Percentiles rank a stretch among this genome's conserved stretches.
These are phyloP conservation scores for Lycodopsis pacificus DNA, from an alignment of 2,797 vertebrate genomes.

Conservation along the genomic window DNA sequence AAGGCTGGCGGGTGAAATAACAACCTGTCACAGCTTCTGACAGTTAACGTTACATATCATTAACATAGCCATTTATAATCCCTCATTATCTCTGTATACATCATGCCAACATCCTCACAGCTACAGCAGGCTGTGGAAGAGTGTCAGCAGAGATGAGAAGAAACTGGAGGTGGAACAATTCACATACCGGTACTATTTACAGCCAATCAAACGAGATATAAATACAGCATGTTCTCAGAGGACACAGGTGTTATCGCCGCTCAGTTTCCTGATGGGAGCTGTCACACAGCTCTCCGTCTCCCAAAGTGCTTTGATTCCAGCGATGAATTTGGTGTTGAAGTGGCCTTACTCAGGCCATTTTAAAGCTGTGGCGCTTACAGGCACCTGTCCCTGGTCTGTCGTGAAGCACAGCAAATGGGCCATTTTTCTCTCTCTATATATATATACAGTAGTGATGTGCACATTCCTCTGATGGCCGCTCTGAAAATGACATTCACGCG, in stretches of 20 bases:
- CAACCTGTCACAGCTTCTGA: neutral
- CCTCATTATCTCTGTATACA: constrained; percentile 7
- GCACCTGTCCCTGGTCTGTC: constrained; percentile 35
- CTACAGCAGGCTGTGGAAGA: neutral
- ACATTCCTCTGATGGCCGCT: constrained; percentile 41
- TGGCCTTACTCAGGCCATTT: constrained; percentile 27
- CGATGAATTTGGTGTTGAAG: constrained; percentile 38
- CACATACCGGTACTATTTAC: constrained; percentile 35
- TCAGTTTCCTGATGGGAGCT: constrained; percentile 25
- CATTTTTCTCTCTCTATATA: constrained; percentile 23
- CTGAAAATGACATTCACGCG: constrained; percentile 57
- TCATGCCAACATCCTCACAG: neutral
- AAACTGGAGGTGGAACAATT: neutral
- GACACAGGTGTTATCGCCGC: constrained; percentile 22
- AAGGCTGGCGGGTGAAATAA: constrained; percentile 5
- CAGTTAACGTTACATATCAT: neutral
- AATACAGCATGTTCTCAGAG: constrained; percentile 25
- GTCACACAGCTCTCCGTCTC: constrained; percentile 37
- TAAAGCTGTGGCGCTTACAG: constrained; percentile 33
- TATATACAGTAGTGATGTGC: constrained; percentile 34
- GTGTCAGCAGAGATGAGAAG: neutral
- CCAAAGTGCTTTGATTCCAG: constrained; percentile 29
- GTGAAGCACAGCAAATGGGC: constrained; percentile 31
- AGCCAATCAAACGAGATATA: constrained; percentile 15
- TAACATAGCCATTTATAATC: neutral